Evolutionary conservation across 2,113 vertebrate genomes (phyloP).

Genomic region (Speoplatyrhinus poulsoni): DNA sequence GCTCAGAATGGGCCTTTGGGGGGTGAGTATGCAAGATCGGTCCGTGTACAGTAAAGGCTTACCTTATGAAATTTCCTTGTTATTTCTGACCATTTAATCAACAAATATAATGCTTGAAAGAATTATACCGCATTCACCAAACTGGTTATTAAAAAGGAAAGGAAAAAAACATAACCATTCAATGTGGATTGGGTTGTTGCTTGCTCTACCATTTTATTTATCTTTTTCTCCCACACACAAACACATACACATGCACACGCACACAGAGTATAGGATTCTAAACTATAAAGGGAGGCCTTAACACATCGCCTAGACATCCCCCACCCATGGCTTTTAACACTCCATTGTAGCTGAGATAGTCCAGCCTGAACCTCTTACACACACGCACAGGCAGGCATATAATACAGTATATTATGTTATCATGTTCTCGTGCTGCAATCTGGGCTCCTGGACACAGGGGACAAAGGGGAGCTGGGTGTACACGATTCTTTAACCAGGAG

Average conservation of each 20-base stretch:
- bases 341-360: conserved; percentile 28
- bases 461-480: background rate
- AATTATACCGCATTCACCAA: too few relatives aligned
- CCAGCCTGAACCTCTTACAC: conserved; percentile 8
- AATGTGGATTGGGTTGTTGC: conserved; percentile 26
- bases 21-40: too few relatives aligned
- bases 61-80: too few relatives aligned
- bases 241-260: conserved; percentile 2
- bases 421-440: conserved; percentile 22
- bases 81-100: too few relatives aligned
- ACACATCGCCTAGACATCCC: conserved; percentile 4
- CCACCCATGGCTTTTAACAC: conserved; percentile 1
- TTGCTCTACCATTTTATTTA: conserved; percentile 6
- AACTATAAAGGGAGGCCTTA: conserved; percentile 31
- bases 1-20: too few relatives aligned
- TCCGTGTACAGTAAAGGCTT: too few relatives aligned
- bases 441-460: background rate
- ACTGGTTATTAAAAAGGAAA: too few relatives aligned
- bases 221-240: conserved; percentile 14
- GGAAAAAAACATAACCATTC: background rate
- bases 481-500: background rate
- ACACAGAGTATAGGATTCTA: conserved; percentile 20
- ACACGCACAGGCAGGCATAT: background rate
- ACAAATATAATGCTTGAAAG: too few relatives aligned
- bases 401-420: conserved; percentile 43